These are phyloP conservation scores for Drosophila suzukii DNA, from an alignment of 1,140 invertebrate genomes.

Conservation along the genomic window DNA sequence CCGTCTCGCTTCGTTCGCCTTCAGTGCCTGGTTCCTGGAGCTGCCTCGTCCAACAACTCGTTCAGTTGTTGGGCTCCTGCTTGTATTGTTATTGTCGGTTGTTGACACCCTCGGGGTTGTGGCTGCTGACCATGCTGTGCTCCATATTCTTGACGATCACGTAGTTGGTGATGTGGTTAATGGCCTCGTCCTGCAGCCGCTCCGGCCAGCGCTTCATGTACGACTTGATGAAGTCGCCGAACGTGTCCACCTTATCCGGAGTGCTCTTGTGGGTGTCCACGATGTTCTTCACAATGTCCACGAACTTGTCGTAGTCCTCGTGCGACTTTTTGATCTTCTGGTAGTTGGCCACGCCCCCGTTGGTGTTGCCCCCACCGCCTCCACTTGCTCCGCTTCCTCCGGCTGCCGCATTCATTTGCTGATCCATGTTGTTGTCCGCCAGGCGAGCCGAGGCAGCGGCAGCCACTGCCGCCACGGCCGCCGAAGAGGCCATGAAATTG, in stretches of 20 bases:
- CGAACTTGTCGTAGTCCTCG: conserved; percentile 83
- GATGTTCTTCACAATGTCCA: conserved; percentile 83
- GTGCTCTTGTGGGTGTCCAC: conserved; percentile 80
- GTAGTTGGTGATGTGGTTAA: conserved; percentile 83
- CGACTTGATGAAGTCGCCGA: conserved; percentile 80
- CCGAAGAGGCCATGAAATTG: conserved; percentile 81
- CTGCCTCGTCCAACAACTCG: conserved; percentile 71
- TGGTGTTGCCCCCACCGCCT: conserved; percentile 69
- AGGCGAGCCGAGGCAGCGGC: conserved; percentile 73
- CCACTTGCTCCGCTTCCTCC: conserved; percentile 64
- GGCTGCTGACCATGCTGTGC: conserved; percentile 71
- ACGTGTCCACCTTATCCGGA: conserved; percentile 80
- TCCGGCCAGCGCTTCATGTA: conserved; percentile 83
- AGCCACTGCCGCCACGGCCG: conserved; percentile 78
- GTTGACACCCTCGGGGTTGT: conserved; percentile 73
- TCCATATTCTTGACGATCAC: conserved; percentile 84
- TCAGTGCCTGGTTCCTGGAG: conserved; percentile 53
- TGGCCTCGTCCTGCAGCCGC: conserved; percentile 80
- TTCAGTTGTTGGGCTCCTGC: conserved; percentile 79
- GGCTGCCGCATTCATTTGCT: conserved; percentile 67
- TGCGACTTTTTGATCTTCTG: conserved; percentile 83
- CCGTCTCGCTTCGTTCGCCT: conserved; percentile 13
- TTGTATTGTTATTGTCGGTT: conserved; percentile 82
- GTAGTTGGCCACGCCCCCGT: conserved; percentile 77
- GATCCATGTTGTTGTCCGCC: conserved; percentile 77